Evolutionary conservation across 30 jellyfish, hydroid and myxozoan species (phyloP).

Genomic region (Catostylus mosaicus): DNA sequence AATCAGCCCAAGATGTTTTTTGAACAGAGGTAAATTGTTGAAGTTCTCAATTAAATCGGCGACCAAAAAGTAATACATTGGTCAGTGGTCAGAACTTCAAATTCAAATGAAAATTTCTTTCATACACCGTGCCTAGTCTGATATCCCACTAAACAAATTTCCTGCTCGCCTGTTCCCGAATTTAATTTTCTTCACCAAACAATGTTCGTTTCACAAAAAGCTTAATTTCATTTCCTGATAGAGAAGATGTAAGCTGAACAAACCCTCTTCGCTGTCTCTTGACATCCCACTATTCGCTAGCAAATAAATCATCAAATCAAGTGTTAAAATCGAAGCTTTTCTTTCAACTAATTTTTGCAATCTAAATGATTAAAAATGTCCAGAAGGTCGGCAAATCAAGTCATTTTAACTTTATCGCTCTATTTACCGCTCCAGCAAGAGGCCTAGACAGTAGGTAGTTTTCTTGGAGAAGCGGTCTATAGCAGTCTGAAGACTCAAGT

Average conservation of each 20-base stretch:
- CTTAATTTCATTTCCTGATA: neutral
- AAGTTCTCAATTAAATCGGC: neutral
- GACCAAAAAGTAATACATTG: neutral
- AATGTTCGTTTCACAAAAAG: neutral
- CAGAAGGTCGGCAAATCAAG: no score
- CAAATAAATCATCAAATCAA: no score
- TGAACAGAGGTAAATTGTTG: constrained; percentile 39
- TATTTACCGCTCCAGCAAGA: no score
- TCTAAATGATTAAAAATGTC: no score
- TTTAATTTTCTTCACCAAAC: neutral
- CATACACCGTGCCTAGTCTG: neutral
- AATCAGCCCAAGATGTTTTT: neutral
- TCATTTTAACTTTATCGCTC: no score
- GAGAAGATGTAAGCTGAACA: neutral
- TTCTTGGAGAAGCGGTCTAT: no score
- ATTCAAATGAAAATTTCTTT: neutral
- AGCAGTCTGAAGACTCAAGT: no score
- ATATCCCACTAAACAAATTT: constrained; percentile 32
- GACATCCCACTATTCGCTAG: no score
- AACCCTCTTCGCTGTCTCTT: neutral
- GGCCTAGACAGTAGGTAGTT: no score
- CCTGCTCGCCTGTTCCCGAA: constrained; percentile 15
- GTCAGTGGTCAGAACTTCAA: neutral
- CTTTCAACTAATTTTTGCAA: no score
- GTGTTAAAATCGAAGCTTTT: no score